Evolutionary conservation across 2,113 vertebrate species (phyloP).

Genomic region (Zootoca vivipara): DNA sequence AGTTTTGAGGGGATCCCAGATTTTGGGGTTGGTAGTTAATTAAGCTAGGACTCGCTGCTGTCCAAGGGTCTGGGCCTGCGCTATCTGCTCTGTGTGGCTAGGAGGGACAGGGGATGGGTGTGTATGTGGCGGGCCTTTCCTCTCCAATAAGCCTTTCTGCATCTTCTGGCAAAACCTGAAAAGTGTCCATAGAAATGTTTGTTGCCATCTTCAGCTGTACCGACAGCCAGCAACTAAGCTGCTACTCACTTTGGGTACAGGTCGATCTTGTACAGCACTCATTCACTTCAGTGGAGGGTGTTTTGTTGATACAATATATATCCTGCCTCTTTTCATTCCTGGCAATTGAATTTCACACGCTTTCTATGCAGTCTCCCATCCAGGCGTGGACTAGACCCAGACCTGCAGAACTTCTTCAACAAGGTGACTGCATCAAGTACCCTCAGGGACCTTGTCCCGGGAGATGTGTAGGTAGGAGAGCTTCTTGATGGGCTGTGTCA

Average conservation of each 20-base stretch:
- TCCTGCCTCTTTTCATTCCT: not conserved
- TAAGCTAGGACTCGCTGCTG: not conserved
- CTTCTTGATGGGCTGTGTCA: not conserved
- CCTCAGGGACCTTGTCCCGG: not conserved
- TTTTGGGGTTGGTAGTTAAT: no score
- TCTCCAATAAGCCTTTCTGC: not conserved
- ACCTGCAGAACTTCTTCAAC: not conserved
- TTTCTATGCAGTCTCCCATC: not conserved
- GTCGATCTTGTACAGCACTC: not conserved
- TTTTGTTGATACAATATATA: not conserved
- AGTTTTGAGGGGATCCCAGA: no score
- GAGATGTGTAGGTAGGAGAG: not conserved
- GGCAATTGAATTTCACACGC: not conserved
- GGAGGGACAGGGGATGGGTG: not conserved
- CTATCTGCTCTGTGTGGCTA: not conserved
- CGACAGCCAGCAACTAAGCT: no score
- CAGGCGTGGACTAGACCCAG: not conserved
- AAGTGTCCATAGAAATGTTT: no score
- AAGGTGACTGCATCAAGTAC: not conserved
- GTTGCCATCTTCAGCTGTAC: no score
- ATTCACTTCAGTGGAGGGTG: not conserved
- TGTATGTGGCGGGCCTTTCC: not conserved
- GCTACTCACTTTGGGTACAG: not conserved
- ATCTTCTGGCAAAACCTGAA: no score
- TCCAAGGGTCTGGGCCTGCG: not conserved